Base-by-base conservation (phyloP, 2,888 invertebrate species). In the Melangyna quadrimaculata region DNA sequence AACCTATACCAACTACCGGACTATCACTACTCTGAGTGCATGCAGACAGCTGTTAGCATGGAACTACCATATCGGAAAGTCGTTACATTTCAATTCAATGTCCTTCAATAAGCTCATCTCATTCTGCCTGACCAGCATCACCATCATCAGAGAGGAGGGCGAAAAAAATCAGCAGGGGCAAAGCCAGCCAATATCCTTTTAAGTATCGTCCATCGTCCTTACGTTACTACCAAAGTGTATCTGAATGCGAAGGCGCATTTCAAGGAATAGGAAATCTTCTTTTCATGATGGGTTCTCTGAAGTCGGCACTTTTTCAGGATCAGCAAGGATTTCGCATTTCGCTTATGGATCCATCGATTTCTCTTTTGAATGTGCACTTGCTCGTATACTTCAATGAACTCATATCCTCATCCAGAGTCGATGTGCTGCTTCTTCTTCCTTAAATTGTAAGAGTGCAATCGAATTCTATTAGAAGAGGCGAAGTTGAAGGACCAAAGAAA, bases 61-160 rank as follows among this genome's bases (percentile, higher is more conserved):
- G 35, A 48, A 67, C n/a, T 59, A 14, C 32, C 40, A 51, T 59
- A 79, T 67, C 48, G 22, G 55, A 80, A 71, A 71, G 77, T 77
- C 65, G 81, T 59, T 67, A 81, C 82, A 82, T 78, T 78, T 78
- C 78, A 78, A 72, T 77, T 59, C 59, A 72, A 72, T 77, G 67
- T 71, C 81, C 51, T 72, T 72, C 59, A 72, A 37, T 77, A 72
- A 82, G 77, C 81, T 77, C 81, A 77, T 81, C 51, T 32, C 59
- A 67, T 72, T 43, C 32, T 27, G 65, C 27, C 35, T 53, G 67
- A 43, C 45, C 72, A 51, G 19, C 29, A 57, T 45, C 55, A 53
- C n/a, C n/a, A n/a, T n/a, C n/a, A n/a, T n/a, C n/a, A n/a, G n/a
- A n/a, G 12, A 72, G 24, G 17, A 24, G 14, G 27, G 27, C 0